phyloP scores from a whole-genome alignment of 2,888 invertebrate species.

The Stenotaenia linearis region DNA sequence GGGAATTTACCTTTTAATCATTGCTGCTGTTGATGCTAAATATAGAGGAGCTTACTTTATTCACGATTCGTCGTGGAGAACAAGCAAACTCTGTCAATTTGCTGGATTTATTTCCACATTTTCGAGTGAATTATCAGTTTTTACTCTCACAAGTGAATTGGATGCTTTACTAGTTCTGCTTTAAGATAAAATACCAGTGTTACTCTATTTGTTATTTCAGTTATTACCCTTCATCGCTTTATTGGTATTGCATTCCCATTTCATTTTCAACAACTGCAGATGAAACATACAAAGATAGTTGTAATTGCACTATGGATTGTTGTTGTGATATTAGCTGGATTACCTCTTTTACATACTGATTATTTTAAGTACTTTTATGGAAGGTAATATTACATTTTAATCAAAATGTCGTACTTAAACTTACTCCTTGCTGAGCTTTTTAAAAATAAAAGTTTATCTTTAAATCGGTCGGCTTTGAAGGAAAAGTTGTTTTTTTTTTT shows the following conservation, averaged over 20 bases:
- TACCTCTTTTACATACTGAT: conserved; percentile 44
- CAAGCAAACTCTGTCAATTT: conserved; percentile 44
- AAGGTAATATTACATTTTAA: conserved; percentile 39
- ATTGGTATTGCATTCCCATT: conserved; percentile 48
- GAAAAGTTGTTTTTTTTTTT: too few species aligned
- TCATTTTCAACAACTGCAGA: conserved; percentile 43
- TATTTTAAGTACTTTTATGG: conserved; percentile 53
- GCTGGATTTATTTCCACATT: conserved; percentile 48
- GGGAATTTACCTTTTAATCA: conserved; percentile 47
- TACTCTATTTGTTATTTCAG: conserved; percentile 39
- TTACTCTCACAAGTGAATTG: conserved; percentile 45
- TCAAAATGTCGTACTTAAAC: neutral
- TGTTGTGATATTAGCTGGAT: conserved; percentile 44
- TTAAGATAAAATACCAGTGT: neutral
- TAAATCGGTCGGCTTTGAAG: too few species aligned
- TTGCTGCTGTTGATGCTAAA: conserved; percentile 45
- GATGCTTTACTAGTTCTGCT: neutral
- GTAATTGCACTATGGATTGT: conserved; percentile 46
- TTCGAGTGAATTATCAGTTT: conserved; percentile 47
- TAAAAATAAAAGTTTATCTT: too few species aligned
- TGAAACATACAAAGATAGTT: conserved; percentile 43
- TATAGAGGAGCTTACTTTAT: conserved; percentile 50
- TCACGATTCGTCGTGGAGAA: conserved; percentile 44
- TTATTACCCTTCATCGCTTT: conserved; percentile 47
- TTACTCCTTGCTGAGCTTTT: neutral